Conservation (phyloP, 1,140 invertebrate species). For the Hylaeus anthracinus region DNA sequence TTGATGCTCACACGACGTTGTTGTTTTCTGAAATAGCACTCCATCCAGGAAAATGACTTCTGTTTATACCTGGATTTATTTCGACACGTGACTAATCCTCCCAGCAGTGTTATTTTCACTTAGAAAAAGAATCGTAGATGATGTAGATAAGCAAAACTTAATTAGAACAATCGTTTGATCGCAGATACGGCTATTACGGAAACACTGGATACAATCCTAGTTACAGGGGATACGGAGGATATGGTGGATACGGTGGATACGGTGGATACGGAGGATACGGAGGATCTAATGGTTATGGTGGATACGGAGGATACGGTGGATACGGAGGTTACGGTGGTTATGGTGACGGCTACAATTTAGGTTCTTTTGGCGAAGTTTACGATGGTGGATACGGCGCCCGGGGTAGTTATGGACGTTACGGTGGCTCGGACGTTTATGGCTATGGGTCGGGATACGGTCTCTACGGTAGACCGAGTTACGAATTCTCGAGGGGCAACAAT, state of each 20-base stretch:
- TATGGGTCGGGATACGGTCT: slow-evolving; percentile 41
- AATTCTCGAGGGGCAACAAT: slow-evolving; percentile 43
- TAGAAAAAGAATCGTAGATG: too few species aligned
- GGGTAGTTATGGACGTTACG: slow-evolving; percentile 34
- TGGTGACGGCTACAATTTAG: slow-evolving; percentile 1
- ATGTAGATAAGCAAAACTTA: background rate
- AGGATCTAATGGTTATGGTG: background rate
- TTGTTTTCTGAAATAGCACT: too few species aligned
- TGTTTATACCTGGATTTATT: too few species aligned
- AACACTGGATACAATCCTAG: slow-evolving; percentile 41
- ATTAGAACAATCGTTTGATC: slow-evolving; percentile 7
- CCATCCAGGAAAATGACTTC: too few species aligned
- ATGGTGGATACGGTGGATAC: slow-evolving; percentile 46
- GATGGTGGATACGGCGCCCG: slow-evolving; percentile 27
- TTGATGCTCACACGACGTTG: too few species aligned
- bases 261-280: slow-evolving; percentile 41
- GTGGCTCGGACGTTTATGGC: background rate
- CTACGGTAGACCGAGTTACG: slow-evolving; percentile 46
- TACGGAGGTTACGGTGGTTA: slow-evolving; percentile 34
- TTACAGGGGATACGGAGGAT: slow-evolving; percentile 38
- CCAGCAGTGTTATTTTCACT: too few species aligned
- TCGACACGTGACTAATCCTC: too few species aligned
- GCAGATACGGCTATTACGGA: slow-evolving; percentile 59
- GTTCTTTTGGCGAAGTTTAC: slow-evolving; percentile 20
- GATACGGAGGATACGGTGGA: background rate